Evolutionary conservation across 2,113 vertebrate species (phyloP), one percentile per base, ranked within the genome.

Genomic region (Megaceryle maxima): DNA sequence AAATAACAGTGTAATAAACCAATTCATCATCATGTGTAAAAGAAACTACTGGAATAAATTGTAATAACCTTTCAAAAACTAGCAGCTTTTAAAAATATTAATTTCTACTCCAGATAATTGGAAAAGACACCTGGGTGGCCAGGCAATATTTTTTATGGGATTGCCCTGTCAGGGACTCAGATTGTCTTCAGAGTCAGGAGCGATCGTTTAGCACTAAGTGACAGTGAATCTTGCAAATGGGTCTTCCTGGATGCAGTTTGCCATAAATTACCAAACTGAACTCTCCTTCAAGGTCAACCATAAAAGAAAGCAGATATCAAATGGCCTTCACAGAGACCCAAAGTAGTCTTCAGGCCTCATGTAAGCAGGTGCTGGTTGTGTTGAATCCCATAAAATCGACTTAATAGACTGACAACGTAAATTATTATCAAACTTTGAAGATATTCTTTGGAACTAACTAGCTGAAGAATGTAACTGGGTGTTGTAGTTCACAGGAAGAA

Each of bases 181-280:
- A 98, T 98, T 98, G 98, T 99, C 98, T 99, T 98, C 97, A 95
- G 97, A 98, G 95, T 97, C 97, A 97, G 98, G 96, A 98, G 97
- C 79, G 94, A 99, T 98, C 96, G 97, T 97, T 98, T 98, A 98
- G 97, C 90, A 83, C 97, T 98, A 98, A 98, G 98, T 98, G 98
- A 99, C 98, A 98, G 98, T 98, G 98, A 99, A 99, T 99, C 98
- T 99, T 98, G 97, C 98, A 98, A 99, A 99, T 98, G 97, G 98
- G 97, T 98, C 98, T 98, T 98, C 98, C 98, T 97, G 97, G 97
- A 98, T 97, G 97, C 97, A 97, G 97, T 98, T 98, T 97, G 97
- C 98, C 97, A 98, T 99, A 99, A 99, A 99, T 99, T 98, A 98
- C 97, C 86, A 96, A 96, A 97, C 95, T 96, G 97, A 97, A 85